Percentiles rank a stretch among this genome's conserved stretches.
Evolutionary conservation across 2,888 invertebrate genomes (phyloP).

Genomic region (Parnassius smintheus): DNA sequence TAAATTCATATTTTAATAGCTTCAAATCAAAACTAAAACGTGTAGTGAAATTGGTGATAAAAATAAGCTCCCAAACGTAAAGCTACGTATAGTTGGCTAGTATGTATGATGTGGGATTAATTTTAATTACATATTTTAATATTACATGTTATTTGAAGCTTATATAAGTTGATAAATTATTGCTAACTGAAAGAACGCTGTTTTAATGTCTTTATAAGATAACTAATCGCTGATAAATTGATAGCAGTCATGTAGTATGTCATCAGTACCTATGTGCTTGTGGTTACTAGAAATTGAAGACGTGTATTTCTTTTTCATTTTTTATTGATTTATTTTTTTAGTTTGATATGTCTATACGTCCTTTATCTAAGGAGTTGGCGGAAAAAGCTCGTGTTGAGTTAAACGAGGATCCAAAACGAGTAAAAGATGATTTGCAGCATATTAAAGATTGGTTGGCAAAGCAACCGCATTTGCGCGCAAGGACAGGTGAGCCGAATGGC

Average conservation of each 20-base stretch:
- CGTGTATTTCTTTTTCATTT: constrained; percentile 2
- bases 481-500: constrained; percentile 44
- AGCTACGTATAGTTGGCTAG: too few species aligned
- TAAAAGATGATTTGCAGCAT: constrained; percentile 64
- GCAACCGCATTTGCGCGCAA: constrained; percentile 72
- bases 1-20: too few species aligned
- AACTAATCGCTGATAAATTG: constrained; percentile 21
- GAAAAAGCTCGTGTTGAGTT: constrained; percentile 68
- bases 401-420: constrained; percentile 69
- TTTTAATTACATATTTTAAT: too few species aligned
- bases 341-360: constrained; percentile 40
- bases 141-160: too few species aligned
- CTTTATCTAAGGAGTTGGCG: constrained; percentile 42
- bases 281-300: constrained; percentile 16
- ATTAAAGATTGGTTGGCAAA: constrained; percentile 77
- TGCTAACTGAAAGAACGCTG: too few species aligned
- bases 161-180: too few species aligned
- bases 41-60: too few species aligned
- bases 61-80: too few species aligned
- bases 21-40: too few species aligned
- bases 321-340: not conserved
- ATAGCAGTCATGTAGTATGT: not conserved
- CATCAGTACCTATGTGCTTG: not conserved
- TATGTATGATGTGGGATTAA: too few species aligned
- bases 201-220: constrained; percentile 13